Percentiles rank a stretch among this genome's conserved stretches.
Evolutionary conservation across 2,113 vertebrate species (phyloP).

Genomic region (Semnopithecus entellus): DNA sequence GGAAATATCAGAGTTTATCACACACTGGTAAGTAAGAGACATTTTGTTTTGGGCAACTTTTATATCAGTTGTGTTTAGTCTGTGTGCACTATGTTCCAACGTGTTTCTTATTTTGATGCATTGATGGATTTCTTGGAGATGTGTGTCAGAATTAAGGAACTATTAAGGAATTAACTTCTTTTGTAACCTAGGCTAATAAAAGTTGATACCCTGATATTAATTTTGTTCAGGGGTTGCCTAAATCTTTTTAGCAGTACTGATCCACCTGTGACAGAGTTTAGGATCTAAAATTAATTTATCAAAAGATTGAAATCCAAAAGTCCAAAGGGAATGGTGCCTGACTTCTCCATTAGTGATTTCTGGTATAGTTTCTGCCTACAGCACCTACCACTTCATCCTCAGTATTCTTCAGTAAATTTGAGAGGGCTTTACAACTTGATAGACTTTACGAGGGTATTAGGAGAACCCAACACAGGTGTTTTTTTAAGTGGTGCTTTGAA

Average conservation of each 20-base stretch:
- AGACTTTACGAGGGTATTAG: background rate
- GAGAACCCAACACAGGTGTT: background rate
- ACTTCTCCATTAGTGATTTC: background rate
- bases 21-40: too few relatives aligned
- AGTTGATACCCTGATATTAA: background rate
- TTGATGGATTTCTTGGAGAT: background rate
- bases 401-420: background rate
- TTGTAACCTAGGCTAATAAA: background rate
- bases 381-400: background rate
- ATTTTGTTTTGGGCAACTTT: background rate
- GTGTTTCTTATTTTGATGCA: background rate
- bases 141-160: background rate
- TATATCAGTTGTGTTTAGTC: background rate
- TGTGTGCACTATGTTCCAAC: fast-evolving
- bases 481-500: conserved; percentile 11
- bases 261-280: background rate
- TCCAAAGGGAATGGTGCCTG: background rate
- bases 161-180: background rate
- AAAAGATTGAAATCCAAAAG: background rate
- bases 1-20: background rate
- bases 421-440: background rate
- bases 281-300: background rate
- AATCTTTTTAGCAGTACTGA: background rate
- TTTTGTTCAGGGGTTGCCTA: background rate
- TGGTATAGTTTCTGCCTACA: background rate